Percentiles rank a stretch among this genome's conserved stretches.
Conservation (phyloP, 2,113 vertebrate genomes). For the Dendrocopos noguchii region DNA sequence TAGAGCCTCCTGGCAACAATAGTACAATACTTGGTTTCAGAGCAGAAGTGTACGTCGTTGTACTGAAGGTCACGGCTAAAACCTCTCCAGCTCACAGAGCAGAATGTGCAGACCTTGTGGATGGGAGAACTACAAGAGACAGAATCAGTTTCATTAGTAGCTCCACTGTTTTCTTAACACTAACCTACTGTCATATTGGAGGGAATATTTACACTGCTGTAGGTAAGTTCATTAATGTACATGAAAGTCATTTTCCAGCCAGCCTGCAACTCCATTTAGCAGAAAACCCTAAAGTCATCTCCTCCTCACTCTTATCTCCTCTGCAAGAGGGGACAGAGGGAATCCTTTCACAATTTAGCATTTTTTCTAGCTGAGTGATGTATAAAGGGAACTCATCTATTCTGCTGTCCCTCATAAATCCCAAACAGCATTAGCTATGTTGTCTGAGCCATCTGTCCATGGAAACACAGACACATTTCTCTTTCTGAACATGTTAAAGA, state of each 20-base stretch:
- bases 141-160: accelerated
- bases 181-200: neutral
- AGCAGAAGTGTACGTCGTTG: neutral
- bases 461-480: neutral
- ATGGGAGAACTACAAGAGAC: neutral
- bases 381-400: neutral
- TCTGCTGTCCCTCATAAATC: neutral
- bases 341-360: neutral
- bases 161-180: neutral
- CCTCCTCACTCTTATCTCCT: neutral
- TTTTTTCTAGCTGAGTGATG: neutral
- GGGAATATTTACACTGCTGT: neutral
- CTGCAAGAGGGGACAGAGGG: neutral
- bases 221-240: neutral
- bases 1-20: neutral
- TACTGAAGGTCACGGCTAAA: neutral
- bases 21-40: neutral
- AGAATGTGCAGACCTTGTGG: neutral
- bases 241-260: neutral
- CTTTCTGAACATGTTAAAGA: neutral
- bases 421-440: neutral
- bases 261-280: neutral
- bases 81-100: neutral
- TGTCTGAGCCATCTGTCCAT: neutral
- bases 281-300: neutral